Evolutionary conservation across 2,113 vertebrate species (phyloP).

Genomic region (Monopterus albus): DNA sequence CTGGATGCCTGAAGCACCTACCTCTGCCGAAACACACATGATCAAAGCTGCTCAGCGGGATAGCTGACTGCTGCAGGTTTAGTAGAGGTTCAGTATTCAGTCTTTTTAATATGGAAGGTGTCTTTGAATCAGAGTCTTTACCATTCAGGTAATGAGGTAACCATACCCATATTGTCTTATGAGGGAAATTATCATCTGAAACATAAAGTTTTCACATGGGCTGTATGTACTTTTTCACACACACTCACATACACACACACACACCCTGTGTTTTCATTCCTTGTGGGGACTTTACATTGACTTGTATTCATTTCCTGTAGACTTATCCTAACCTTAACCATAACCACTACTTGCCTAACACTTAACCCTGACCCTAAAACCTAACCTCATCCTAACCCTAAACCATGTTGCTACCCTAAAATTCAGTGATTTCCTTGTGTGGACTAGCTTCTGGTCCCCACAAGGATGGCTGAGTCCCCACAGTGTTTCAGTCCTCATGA

Average conservation of each 20-base stretch:
- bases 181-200: slow-evolving; percentile 31
- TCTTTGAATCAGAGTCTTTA: slow-evolving; percentile 30
- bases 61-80: slow-evolving; percentile 22
- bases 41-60: slow-evolving; percentile 51
- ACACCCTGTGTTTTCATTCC: too few relatives aligned
- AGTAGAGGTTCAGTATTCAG: neutral
- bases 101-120: slow-evolving; percentile 27
- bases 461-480: too few relatives aligned
- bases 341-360: too few relatives aligned
- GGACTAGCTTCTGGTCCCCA: too few relatives aligned
- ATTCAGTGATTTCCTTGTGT: too few relatives aligned
- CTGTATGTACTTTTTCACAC: slow-evolving; percentile 18
- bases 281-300: too few relatives aligned
- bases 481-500: too few relatives aligned
- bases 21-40: slow-evolving; percentile 20
- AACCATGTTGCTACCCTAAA: too few relatives aligned
- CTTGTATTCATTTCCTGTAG: too few relatives aligned
- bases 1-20: slow-evolving; percentile 29
- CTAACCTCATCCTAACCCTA: too few relatives aligned
- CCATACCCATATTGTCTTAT: slow-evolving; percentile 28
- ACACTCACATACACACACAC: slow-evolving; percentile 22
- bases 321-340: too few relatives aligned
- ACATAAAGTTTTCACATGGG: slow-evolving; percentile 32
- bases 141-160: slow-evolving; percentile 15
- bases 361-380: too few relatives aligned